A percentile compares a stretch with the other conserved stretches of the same genome.
phyloP scores from a whole-genome alignment of 2,113 vertebrate genomes.

The Lophochroa leadbeateri region DNA sequence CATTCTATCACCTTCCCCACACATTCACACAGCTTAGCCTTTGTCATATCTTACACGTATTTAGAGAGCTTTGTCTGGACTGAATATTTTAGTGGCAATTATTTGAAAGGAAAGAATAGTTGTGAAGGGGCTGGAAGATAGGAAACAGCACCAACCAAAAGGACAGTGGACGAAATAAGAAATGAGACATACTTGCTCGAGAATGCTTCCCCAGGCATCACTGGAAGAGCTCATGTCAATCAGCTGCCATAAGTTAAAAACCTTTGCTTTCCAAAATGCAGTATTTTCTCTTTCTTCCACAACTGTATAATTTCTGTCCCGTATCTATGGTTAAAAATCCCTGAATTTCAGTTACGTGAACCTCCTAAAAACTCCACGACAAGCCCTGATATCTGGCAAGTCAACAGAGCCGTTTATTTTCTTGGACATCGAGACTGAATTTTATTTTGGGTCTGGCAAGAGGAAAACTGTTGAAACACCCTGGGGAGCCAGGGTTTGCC shows the following conservation, averaged over 20 bases:
- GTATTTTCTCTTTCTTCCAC: neutral
- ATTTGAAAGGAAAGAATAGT: neutral
- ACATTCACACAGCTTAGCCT: neutral
- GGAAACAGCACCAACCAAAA: neutral
- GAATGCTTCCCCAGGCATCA: neutral
- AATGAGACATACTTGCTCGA: neutral
- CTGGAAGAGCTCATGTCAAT: neutral
- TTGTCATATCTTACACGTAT: neutral
- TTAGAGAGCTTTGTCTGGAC: neutral
- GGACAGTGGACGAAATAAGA: neutral
- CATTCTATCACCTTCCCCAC: neutral
- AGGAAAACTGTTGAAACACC: slow-evolving; percentile 24
- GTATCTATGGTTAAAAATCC: neutral
- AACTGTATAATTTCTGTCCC: neutral
- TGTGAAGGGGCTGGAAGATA: neutral
- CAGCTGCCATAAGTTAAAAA: neutral
- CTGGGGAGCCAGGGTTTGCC: slow-evolving; percentile 19
- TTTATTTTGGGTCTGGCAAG: slow-evolving; percentile 57
- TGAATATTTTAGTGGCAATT: neutral
- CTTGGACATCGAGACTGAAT: slow-evolving; percentile 37
- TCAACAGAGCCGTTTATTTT: slow-evolving; percentile 42
- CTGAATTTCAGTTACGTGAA: neutral
- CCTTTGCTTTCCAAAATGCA: neutral
- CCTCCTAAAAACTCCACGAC: neutral
- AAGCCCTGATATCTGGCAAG: slow-evolving; percentile 14